These are phyloP conservation scores for Platyrinchus mystaceus DNA, from an alignment of 2,797 vertebrate genomes.

Conservation along the genomic window DNA sequence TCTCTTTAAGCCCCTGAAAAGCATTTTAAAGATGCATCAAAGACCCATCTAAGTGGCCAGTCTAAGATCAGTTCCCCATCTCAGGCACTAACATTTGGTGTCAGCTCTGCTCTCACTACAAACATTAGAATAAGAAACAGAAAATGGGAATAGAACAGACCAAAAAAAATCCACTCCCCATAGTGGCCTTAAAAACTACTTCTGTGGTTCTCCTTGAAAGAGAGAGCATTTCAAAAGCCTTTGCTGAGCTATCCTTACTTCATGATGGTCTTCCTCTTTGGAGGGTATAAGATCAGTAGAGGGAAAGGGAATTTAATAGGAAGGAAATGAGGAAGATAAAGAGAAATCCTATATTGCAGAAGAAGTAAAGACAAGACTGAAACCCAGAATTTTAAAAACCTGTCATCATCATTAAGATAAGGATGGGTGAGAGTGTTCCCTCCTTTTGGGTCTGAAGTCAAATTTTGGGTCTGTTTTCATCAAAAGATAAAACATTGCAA, in stretches of 20 bases:
- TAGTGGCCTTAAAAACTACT: background rate
- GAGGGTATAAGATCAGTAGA: background rate
- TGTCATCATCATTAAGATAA: background rate
- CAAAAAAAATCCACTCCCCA: background rate
- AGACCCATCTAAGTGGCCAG: background rate
- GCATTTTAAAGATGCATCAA: background rate
- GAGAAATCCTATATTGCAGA: background rate
- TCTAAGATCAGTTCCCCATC: background rate
- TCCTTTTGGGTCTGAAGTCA: background rate
- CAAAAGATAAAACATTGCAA: background rate
- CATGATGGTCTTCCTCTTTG: background rate
- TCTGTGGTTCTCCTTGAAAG: background rate
- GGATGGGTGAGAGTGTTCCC: background rate
- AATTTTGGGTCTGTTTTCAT: background rate
- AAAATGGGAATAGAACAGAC: background rate
- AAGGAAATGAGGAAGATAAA: background rate
- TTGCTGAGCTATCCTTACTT: constrained; percentile 26
- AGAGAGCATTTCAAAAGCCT: background rate
- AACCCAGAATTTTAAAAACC: background rate
- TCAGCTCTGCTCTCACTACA: background rate
- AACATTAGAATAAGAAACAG: background rate
- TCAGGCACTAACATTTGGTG: background rate
- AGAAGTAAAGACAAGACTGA: background rate
- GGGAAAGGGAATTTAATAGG: background rate
- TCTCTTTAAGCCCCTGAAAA: background rate